Percentiles rank a stretch among this genome's conserved stretches.
These are phyloP conservation scores for Gymnoscelis rufifasciata DNA, from an alignment of 2,888 invertebrate species.

Conservation along the genomic window DNA sequence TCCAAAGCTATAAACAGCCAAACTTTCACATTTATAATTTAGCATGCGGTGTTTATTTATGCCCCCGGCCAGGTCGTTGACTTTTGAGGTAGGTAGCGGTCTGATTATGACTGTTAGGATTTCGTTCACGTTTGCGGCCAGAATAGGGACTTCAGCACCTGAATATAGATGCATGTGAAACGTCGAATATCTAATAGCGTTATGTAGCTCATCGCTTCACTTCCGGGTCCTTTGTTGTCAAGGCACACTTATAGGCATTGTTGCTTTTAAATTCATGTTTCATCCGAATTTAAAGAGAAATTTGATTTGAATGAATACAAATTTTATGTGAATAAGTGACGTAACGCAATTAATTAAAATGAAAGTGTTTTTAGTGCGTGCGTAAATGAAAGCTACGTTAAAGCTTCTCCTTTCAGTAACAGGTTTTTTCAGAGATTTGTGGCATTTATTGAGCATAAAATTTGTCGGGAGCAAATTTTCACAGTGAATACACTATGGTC, in stretches of 20 bases:
- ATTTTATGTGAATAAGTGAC: too few species aligned
- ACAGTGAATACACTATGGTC: too few species aligned
- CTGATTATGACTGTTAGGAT: constrained; percentile 28
- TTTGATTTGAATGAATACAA: too few species aligned
- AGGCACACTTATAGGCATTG: neutral
- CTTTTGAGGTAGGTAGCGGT: constrained; percentile 37
- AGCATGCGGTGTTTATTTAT: constrained; percentile 15
- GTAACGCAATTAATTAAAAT: too few species aligned
- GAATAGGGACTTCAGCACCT: constrained; percentile 22
- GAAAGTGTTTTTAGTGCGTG: too few species aligned
- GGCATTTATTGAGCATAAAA: too few species aligned
- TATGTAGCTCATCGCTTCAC: constrained; percentile 17
- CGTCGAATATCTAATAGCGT: constrained; percentile 18
- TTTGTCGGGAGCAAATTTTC: too few species aligned
- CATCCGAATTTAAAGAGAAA: too few species aligned
- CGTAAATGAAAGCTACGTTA: too few species aligned
- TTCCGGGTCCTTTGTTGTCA: constrained; percentile 15
- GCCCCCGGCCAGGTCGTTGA: constrained; percentile 33
- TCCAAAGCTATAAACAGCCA: constrained; percentile 2
- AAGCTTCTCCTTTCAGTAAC: too few species aligned
- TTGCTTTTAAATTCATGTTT: too few species aligned
- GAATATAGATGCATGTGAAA: constrained; percentile 25
- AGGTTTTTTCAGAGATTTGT: too few species aligned
- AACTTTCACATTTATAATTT: constrained; percentile 16
- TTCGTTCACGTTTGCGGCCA: constrained; percentile 23